Conservation (phyloP, 92 coral and sea anemone genomes). For the Bergia puertoricense region DNA sequence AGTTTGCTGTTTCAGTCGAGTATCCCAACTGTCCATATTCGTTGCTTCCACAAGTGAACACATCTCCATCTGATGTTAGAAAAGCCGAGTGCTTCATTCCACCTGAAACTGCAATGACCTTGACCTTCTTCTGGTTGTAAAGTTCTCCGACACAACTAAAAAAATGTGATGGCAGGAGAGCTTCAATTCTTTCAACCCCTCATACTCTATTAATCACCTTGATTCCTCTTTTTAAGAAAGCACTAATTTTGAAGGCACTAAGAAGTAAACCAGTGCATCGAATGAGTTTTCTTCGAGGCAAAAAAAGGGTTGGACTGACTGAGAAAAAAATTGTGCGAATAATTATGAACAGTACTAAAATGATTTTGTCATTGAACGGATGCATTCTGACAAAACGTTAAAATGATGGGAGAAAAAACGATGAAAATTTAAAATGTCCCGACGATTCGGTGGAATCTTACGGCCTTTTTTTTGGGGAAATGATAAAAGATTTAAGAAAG, state of each 20-base stretch:
- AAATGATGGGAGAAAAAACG: too few species aligned
- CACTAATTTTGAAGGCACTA: background rate
- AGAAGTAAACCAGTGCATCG: background rate
- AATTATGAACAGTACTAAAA: too few species aligned
- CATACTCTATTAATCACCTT: background rate
- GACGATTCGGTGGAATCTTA: too few species aligned
- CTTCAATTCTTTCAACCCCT: too few species aligned
- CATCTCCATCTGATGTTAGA: slow-evolving; percentile 60
- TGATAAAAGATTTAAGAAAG: too few species aligned
- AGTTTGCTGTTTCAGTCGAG: slow-evolving; percentile 19
- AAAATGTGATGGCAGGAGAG: background rate
- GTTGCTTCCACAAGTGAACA: slow-evolving; percentile 74
- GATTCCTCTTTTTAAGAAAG: background rate
- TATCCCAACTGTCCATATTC: slow-evolving; percentile 73
- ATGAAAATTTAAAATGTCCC: too few species aligned
- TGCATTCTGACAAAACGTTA: too few species aligned
- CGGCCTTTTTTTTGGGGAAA: too few species aligned
- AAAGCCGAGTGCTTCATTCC: slow-evolving; percentile 69
- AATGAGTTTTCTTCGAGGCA: too few species aligned
- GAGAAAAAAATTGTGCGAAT: too few species aligned
- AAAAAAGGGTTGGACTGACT: too few species aligned
- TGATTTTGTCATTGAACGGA: too few species aligned
- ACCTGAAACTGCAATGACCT: slow-evolving; percentile 59
- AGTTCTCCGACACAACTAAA: slow-evolving; percentile 43
- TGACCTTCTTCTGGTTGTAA: slow-evolving; percentile 43